phyloP scores from a whole-genome alignment of 2,888 invertebrate genomes.

The Limenitis camilla region DNA sequence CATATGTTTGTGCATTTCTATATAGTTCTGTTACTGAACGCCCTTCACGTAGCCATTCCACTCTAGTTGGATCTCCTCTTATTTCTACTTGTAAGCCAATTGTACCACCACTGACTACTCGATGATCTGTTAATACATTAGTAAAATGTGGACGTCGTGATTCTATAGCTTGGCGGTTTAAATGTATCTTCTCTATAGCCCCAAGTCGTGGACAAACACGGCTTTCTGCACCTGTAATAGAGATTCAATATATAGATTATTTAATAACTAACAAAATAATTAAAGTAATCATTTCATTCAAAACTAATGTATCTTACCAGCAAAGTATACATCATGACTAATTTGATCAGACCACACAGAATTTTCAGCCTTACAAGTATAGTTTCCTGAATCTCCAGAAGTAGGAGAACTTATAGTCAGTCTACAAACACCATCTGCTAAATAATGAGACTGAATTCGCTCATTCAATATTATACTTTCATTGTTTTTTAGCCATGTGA shows the following conservation, averaged over 20 bases:
- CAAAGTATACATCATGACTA: slow-evolving; percentile 80
- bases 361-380: slow-evolving; percentile 84
- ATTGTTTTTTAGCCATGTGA: slow-evolving; percentile 86
- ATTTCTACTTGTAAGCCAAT: slow-evolving; percentile 88
- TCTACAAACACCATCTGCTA: slow-evolving; percentile 83
- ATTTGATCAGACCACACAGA: slow-evolving; percentile 83
- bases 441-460: slow-evolving; percentile 78
- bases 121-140: slow-evolving; percentile 80
- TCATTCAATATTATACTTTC: slow-evolving; percentile 68
- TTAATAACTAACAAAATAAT: slow-evolving; percentile 18
- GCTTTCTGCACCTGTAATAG: slow-evolving; percentile 47
- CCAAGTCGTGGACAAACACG: slow-evolving; percentile 46
- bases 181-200: slow-evolving; percentile 47
- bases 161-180: slow-evolving; percentile 52
- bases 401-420: slow-evolving; percentile 79
- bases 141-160: slow-evolving; percentile 81
- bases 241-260: neutral
- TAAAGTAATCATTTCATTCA: neutral
- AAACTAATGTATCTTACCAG: slow-evolving; percentile 54
- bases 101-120: slow-evolving; percentile 84
- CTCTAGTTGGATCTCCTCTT: slow-evolving; percentile 80
- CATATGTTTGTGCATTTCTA: slow-evolving; percentile 78
- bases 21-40: slow-evolving; percentile 73
- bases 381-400: slow-evolving; percentile 81
- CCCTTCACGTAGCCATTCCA: slow-evolving; percentile 84